These are phyloP conservation scores for Masticophis lateralis DNA, from an alignment of 2,797 vertebrate species.

Conservation along the genomic window DNA sequence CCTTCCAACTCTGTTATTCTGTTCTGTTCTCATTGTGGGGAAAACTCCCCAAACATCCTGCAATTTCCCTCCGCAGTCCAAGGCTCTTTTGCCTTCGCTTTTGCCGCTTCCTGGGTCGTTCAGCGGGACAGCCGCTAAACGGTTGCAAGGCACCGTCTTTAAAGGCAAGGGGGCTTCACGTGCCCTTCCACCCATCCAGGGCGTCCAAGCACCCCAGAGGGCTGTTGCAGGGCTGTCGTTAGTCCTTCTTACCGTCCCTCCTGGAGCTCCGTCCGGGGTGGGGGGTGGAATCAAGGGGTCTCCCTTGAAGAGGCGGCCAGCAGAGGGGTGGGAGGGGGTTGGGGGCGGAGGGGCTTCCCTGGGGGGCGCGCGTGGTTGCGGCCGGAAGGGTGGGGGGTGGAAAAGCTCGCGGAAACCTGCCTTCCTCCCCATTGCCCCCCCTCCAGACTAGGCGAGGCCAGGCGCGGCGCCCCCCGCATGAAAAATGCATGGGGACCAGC, in stretches of 20 bases:
- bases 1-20: too few relatives aligned
- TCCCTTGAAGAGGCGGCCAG: not conserved
- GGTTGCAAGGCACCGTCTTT: not conserved
- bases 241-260: not conserved
- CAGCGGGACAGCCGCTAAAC: not conserved
- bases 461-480: not conserved
- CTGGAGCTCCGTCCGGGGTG: too few relatives aligned
- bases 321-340: not conserved
- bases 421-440: not conserved
- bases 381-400: not conserved
- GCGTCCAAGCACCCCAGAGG: not conserved
- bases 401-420: not conserved
- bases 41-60: too few relatives aligned
- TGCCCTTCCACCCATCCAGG: not conserved
- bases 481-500: constrained; percentile 4
- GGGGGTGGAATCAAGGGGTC: not conserved
- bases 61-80: not conserved
- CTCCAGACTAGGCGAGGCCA: not conserved
- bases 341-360: too few relatives aligned
- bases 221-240: not conserved
- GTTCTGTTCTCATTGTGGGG: not conserved
- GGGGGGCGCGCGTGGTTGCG: not conserved
- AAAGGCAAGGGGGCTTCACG: rapidly evolving
- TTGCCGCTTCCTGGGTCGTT: not conserved
- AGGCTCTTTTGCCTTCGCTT: not conserved